These are phyloP conservation scores for Acanthosepion lycidas DNA, from an alignment of 2,888 invertebrate species.

Conservation along the genomic window DNA sequence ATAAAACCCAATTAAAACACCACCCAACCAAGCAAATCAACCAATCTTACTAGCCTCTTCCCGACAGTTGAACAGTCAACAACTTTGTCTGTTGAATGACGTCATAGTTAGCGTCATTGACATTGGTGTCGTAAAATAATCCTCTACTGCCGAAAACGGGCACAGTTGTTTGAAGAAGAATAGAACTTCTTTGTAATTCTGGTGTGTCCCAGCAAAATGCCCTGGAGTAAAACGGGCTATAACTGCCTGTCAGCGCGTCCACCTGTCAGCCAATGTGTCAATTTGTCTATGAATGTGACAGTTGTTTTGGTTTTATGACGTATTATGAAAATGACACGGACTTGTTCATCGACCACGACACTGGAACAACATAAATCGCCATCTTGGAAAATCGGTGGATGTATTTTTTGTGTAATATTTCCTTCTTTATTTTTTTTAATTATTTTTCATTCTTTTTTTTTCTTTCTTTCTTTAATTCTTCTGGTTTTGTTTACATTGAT, in stretches of 20 bases:
- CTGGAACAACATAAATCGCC: neutral
- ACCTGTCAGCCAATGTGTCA: neutral
- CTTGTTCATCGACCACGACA: neutral
- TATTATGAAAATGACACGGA: slow-evolving; percentile 8
- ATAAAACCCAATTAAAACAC: neutral
- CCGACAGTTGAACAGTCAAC: neutral
- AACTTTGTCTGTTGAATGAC: neutral
- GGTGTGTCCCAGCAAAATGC: neutral
- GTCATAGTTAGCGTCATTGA: neutral
- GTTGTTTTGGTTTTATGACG: neutral
- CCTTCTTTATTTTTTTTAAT: neutral
- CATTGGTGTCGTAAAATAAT: neutral
- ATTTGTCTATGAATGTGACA: neutral
- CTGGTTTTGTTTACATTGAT: no score
- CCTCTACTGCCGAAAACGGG: neutral
- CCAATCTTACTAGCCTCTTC: neutral
- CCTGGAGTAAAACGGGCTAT: neutral
- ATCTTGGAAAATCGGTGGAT: neutral
- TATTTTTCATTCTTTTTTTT: neutral
- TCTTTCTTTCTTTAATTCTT: no score
- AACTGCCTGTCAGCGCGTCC: neutral
- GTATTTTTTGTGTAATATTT: neutral
- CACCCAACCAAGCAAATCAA: neutral
- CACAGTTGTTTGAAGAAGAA: neutral
- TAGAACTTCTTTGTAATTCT: neutral